Conservation (phyloP, 2,797 vertebrate genomes). For the Micropoecilia bifurca region DNA sequence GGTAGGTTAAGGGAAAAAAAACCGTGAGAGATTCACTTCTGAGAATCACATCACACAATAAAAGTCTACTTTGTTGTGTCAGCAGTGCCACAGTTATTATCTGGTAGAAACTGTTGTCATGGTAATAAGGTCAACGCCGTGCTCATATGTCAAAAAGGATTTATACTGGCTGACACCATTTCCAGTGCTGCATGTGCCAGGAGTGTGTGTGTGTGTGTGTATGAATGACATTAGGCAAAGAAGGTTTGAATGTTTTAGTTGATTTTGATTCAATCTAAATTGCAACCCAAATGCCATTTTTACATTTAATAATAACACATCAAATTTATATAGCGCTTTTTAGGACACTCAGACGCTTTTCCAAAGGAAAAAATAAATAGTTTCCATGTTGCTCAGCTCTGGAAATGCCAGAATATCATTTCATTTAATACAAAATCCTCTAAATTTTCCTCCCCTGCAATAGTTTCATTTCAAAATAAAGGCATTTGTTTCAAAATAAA, state of each 20-base stretch:
- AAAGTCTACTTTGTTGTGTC: constrained; percentile 67
- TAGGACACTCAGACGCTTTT: too few species aligned
- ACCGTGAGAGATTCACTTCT: constrained; percentile 30
- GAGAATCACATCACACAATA: constrained; percentile 43
- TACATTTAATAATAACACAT: too few species aligned
- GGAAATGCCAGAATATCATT: constrained; percentile 1
- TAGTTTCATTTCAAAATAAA: constrained; percentile 1
- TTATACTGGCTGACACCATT: constrained; percentile 78
- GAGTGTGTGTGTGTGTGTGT: constrained; percentile 42
- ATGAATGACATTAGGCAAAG: constrained; percentile 37
- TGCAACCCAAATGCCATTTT: constrained; percentile 4
- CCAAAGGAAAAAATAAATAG: too few species aligned
- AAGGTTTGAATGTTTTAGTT: constrained; percentile 24
- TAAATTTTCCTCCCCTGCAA: background rate
- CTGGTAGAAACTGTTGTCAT: constrained; percentile 75
- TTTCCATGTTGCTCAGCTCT: too few species aligned
- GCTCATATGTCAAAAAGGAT: constrained; percentile 81
- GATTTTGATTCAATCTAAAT: constrained; percentile 4
- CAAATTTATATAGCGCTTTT: too few species aligned
- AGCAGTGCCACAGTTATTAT: constrained; percentile 69
- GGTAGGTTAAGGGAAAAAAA: constrained; percentile 23
- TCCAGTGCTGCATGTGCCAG: constrained; percentile 65
- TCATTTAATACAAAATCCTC: constrained; percentile 16
- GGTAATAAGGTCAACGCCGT: constrained; percentile 80
- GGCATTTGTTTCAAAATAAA: constrained; percentile 4